Evolutionary conservation across 2,797 vertebrate species (phyloP).

Genomic region (Sardinella longiceps): DNA sequence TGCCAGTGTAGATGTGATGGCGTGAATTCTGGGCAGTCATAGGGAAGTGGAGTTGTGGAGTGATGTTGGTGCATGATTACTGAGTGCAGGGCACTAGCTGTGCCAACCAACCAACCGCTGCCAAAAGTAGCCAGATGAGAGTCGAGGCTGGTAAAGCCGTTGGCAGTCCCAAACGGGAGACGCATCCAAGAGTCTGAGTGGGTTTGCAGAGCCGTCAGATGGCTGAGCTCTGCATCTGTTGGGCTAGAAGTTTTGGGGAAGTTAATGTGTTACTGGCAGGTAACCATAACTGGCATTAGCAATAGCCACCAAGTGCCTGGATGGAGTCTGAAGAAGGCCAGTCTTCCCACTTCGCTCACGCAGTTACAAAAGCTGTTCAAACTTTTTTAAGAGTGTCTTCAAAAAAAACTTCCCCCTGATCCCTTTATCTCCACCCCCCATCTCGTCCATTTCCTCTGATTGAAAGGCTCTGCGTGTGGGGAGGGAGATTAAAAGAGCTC

Average conservation of each 20-base stretch:
- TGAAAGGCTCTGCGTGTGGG: conserved; percentile 36
- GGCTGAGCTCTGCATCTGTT: not conserved
- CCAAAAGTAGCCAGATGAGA: not conserved
- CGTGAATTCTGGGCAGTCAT: not conserved
- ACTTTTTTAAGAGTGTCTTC: not conserved
- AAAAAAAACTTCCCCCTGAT: conserved; percentile 18
- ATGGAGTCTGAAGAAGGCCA: not conserved
- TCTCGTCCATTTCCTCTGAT: conserved; percentile 45
- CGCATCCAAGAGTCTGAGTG: not conserved
- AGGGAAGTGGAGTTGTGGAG: not conserved
- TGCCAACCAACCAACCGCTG: not conserved
- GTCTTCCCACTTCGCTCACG: no score
- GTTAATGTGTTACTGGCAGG: not conserved
- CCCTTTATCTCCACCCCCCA: conserved; percentile 42
- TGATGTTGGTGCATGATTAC: not conserved
- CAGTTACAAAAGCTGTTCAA: not conserved
- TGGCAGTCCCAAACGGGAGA: not conserved
- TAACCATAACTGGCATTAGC: not conserved
- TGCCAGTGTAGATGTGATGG: not conserved
- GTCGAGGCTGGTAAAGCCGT: not conserved
- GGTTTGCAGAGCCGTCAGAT: not conserved
- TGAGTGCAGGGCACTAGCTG: not conserved
- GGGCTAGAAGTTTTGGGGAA: not conserved
- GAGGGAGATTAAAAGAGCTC: conserved; percentile 37
- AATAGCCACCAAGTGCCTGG: not conserved